Conservation (phyloP, 2,113 vertebrate species). For the Daboia siamensis region DNA sequence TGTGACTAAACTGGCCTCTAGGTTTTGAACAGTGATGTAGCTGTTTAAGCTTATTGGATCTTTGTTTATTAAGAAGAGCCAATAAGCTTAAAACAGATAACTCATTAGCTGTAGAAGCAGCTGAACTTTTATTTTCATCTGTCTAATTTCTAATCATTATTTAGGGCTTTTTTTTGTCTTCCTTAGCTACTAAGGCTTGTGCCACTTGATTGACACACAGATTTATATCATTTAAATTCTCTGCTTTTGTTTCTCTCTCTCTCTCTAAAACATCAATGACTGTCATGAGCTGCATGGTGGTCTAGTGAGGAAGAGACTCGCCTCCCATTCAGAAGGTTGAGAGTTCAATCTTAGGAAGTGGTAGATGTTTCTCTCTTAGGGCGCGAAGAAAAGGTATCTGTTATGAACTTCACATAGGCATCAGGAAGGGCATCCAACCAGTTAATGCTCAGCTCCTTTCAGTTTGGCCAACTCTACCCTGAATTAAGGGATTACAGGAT, state of each 20-base stretch:
- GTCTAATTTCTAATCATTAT: neutral
- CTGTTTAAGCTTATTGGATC: no score
- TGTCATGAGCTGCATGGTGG: neutral
- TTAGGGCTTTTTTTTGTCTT: neutral
- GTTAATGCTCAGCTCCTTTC: neutral
- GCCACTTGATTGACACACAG: neutral
- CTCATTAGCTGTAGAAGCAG: neutral
- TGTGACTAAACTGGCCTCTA: neutral
- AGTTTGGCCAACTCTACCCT: neutral
- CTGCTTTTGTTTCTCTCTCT: neutral
- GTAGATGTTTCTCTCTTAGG: neutral
- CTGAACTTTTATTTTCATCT: neutral
- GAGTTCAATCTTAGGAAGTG: neutral
- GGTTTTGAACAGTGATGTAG: neutral
- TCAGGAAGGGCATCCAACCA: neutral
- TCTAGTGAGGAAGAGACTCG: neutral
- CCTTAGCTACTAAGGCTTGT: neutral
- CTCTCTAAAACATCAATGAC: neutral
- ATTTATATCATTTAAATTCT: neutral
- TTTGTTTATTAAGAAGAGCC: no score
- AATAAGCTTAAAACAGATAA: neutral
- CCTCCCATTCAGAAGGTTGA: neutral
- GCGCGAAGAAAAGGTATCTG: neutral
- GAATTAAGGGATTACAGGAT: neutral
- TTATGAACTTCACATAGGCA: neutral